Percentiles rank a stretch among this genome's conserved stretches.
phyloP scores from a whole-genome alignment of 1,140 invertebrate species.

The Papilio polyxenes region DNA sequence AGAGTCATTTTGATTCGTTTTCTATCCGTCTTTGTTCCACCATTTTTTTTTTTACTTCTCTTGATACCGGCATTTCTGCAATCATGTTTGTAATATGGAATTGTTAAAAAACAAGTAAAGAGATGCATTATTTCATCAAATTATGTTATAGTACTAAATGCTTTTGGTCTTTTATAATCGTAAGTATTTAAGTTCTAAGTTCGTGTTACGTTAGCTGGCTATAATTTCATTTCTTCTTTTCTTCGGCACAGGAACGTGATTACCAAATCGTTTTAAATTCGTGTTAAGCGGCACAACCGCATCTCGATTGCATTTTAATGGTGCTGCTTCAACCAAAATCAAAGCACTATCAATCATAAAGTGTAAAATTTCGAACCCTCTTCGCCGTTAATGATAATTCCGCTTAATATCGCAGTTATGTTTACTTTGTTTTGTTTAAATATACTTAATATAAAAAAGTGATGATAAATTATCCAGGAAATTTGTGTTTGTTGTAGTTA shows the following conservation, averaged over 20 bases:
- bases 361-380: conserved; percentile 35
- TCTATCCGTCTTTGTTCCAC: too few species aligned
- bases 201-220: not conserved
- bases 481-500: too few species aligned
- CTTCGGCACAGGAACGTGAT: conserved; percentile 9
- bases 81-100: too few species aligned
- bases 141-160: too few species aligned
- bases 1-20: not conserved
- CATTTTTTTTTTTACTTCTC: too few species aligned
- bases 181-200: not conserved
- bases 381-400: not conserved
- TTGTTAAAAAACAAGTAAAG: too few species aligned
- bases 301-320: conserved; percentile 44
- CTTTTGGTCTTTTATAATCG: too few species aligned
- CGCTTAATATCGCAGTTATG: not conserved
- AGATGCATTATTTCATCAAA: too few species aligned
- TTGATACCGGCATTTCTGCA: too few species aligned
- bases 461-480: not conserved
- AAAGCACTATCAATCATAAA: conserved; percentile 46
- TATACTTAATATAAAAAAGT: not conserved
- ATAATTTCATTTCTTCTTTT: not conserved
- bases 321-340: conserved; percentile 37
- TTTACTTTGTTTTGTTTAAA: conserved; percentile 12
- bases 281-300: not conserved
- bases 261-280: conserved; percentile 37